Percentiles rank a stretch among this genome's conserved stretches.
These are phyloP conservation scores for Panorpa germanica DNA, from an alignment of 2,888 invertebrate genomes.

Conservation along the genomic window DNA sequence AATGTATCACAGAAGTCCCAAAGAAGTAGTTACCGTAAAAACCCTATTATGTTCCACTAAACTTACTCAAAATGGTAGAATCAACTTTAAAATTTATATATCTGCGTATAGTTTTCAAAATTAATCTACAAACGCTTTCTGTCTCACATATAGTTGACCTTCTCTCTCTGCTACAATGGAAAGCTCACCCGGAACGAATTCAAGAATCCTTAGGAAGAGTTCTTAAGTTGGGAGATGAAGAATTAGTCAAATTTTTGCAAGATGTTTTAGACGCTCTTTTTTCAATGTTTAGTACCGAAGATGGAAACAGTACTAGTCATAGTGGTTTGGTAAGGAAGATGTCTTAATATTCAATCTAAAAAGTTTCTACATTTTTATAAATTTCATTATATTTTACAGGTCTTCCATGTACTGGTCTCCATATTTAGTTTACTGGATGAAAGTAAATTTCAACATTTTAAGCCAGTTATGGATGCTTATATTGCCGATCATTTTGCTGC, in stretches of 20 bases:
- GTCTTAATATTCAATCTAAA: too few species aligned
- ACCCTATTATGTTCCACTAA: constrained; percentile 91
- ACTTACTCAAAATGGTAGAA: constrained; percentile 75
- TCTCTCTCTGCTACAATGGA: constrained; percentile 79
- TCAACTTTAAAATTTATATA: constrained; percentile 2
- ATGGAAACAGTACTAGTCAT: constrained; percentile 74
- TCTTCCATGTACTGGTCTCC: constrained; percentile 82
- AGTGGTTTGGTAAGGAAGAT: constrained; percentile 80
- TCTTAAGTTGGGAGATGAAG: constrained; percentile 67
- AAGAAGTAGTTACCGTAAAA: constrained; percentile 64
- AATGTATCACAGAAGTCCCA: constrained; percentile 58
- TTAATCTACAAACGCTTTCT: constrained; percentile 1
- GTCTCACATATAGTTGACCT: constrained; percentile 47
- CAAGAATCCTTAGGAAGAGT: constrained; percentile 71
- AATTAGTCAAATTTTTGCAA: constrained; percentile 84
- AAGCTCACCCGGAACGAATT: constrained; percentile 70
- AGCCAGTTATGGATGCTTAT: constrained; percentile 85
- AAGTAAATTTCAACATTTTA: constrained; percentile 83
- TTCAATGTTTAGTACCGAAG: constrained; percentile 83
- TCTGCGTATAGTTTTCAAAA: constrained; percentile 2
- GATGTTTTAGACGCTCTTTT: constrained; percentile 88
- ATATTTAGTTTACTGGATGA: constrained; percentile 83
- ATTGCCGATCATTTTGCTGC: constrained; percentile 90
- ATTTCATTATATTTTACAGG: too few species aligned
- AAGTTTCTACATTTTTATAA: too few species aligned